A percentile compares a stretch with the other conserved stretches of the same genome.
phyloP scores from a whole-genome alignment of 2,797 vertebrate species.

The Hoplostethus atlanticus region DNA sequence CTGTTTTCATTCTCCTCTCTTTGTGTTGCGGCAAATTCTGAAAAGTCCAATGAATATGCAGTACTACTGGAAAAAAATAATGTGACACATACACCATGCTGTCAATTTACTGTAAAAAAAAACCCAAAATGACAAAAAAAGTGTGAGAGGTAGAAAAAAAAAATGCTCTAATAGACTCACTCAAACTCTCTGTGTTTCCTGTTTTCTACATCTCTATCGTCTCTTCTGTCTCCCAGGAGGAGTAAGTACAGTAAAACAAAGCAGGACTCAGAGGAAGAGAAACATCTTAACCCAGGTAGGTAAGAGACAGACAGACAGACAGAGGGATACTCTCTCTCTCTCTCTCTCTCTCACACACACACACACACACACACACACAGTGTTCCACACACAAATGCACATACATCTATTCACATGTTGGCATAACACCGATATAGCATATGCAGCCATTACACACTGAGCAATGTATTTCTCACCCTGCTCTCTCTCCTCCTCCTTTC shows the following conservation, averaged over 20 bases:
- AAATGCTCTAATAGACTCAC: background rate
- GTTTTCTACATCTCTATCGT: constrained; percentile 29
- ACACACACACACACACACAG: constrained; percentile 21
- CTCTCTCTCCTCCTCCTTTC: background rate
- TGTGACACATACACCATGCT: constrained; percentile 13
- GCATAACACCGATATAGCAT: constrained; percentile 61
- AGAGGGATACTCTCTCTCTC: constrained; percentile 31
- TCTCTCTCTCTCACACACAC: constrained; percentile 9
- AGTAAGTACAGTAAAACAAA: constrained; percentile 99
- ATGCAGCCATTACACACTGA: constrained; percentile 66
- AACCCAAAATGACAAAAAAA: background rate
- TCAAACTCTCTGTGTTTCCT: background rate
- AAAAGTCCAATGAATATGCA: constrained; percentile 36
- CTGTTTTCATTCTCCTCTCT: constrained; percentile 66
- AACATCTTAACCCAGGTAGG: constrained; percentile 97
- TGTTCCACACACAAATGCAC: constrained; percentile 39
- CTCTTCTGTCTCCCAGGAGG: constrained; percentile 83
- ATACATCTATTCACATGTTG: constrained; percentile 45
- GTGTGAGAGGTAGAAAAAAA: background rate
- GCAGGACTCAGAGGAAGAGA: constrained; percentile 98
- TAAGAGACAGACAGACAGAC: constrained; percentile 2
- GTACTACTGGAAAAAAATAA: constrained; percentile 23
- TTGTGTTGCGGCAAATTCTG: constrained; percentile 56
- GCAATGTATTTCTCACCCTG: constrained; percentile 38
- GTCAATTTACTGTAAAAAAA: constrained; percentile 23